phyloP scores from a whole-genome alignment of 2,888 invertebrate genomes.

The Cryptosula pallasiana region DNA sequence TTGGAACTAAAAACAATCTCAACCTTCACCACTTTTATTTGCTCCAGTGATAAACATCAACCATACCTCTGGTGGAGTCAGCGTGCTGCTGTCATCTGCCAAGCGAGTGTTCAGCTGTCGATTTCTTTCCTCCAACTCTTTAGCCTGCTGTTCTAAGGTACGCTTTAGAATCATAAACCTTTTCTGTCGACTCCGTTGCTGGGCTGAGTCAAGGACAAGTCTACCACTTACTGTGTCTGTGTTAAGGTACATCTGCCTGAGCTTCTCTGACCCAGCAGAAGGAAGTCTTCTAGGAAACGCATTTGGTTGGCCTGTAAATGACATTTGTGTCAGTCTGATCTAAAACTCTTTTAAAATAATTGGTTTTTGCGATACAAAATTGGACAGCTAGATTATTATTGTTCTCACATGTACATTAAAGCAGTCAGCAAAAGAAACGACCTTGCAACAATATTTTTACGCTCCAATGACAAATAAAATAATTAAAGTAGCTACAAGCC shows the following conservation, averaged over 20 bases:
- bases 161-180: neutral
- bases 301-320: slow-evolving; percentile 1
- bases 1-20: no score
- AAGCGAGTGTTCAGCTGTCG: neutral
- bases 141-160: neutral
- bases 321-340: neutral
- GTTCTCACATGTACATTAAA: no score
- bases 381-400: no score
- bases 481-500: no score
- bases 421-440: no score
- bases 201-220: neutral
- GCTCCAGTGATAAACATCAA: no score
- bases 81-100: neutral
- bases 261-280: slow-evolving; percentile 4
- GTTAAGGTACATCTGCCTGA: slow-evolving; percentile 17
- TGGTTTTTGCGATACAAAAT: neutral
- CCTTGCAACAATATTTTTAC: no score
- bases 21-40: no score
- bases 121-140: neutral
- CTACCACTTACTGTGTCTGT: slow-evolving; percentile 15
- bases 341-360: neutral
- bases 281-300: slow-evolving; percentile 6
- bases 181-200: neutral
- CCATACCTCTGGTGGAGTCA: neutral
- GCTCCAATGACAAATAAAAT: no score